Base-by-base conservation (phyloP, 2,113 vertebrate genomes). In the Penelope pileata region DNA sequence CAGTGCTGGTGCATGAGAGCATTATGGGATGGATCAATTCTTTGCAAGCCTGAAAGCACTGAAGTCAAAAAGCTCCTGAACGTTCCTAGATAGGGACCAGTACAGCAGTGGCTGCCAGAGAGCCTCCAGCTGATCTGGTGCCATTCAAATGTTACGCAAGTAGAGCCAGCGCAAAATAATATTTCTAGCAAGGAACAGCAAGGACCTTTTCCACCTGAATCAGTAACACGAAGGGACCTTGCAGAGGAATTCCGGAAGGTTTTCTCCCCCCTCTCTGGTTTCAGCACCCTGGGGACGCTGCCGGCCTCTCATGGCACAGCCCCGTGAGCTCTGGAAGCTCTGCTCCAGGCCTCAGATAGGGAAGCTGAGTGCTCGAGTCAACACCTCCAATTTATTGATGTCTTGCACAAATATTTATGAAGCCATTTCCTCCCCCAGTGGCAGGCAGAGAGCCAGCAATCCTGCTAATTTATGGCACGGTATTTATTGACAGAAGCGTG, bases 401-500 rank as follows among this genome's bases (percentile, higher is more conserved):
- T 96, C 96, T 97, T 97, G 93, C 93, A 96, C 95, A 97, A 97
- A 97, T 96, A 97, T 97, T 96, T 97, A 96, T 95, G 93, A 81
- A 95, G 80, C 93, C 85, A 73, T 92, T 97, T 97, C 96, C 97
- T 97, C 95, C 93, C 69, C 76, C 84, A 83, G 91, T 84, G 91
- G 89, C 76, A 86, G 97, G 93, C 96, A 90, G 73, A 62, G 80
- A 69, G 94, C 94, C 95, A 96, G 95, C 81, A 48, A 90, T 54
- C 42, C 70, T 0, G 4, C 69, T 90, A 92, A 95, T 94, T 95
- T 94, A 78, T 76, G 86, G 58, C 29, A 81, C 79, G 86, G 58
- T 78, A 94, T 93, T 96, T 95, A 92, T 96, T 92, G 92, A 96
- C 85, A 96, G 86, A 94, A 96, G 92, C 83, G 53, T 81, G 15